A percentile compares a stretch with the other conserved stretches of the same genome.
phyloP scores from a whole-genome alignment of 2,888 invertebrate species.

The Micropterix aruncella region DNA sequence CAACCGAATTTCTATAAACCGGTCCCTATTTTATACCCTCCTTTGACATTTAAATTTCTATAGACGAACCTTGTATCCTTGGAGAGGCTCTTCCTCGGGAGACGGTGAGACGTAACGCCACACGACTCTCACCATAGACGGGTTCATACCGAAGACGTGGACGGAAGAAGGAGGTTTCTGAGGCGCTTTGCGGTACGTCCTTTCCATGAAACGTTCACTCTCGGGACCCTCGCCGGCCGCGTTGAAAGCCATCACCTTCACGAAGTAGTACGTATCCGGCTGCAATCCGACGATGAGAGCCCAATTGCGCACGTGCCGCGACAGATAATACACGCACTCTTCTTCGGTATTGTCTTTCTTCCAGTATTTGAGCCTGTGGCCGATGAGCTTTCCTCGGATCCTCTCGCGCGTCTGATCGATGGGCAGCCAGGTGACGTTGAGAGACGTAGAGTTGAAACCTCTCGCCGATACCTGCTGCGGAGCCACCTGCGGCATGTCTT shows the following conservation, averaged over 20 bases:
- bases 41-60: too few species aligned
- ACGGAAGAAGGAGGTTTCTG: slow-evolving; percentile 92
- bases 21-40: too few species aligned
- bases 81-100: slow-evolving; percentile 82
- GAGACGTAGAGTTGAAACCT: slow-evolving; percentile 81
- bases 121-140: slow-evolving; percentile 73
- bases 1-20: too few species aligned
- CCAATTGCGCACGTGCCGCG: slow-evolving; percentile 70
- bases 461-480: slow-evolving; percentile 68
- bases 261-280: slow-evolving; percentile 85
- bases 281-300: slow-evolving; percentile 86
- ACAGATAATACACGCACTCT: slow-evolving; percentile 70
- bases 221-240: slow-evolving; percentile 93
- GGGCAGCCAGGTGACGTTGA: slow-evolving; percentile 84
- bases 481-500: slow-evolving; percentile 85
- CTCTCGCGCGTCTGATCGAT: slow-evolving; percentile 73
- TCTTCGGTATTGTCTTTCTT: slow-evolving; percentile 59
- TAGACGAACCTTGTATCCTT: slow-evolving; percentile 92
- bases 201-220: slow-evolving; percentile 76
- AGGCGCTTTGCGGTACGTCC: slow-evolving; percentile 84
- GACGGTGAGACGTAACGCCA: slow-evolving; percentile 92
- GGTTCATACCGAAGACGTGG: slow-evolving; percentile 67
- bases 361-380: slow-evolving; percentile 92
- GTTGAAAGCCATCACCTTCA: slow-evolving; percentile 94
- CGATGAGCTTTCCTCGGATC: slow-evolving; percentile 79